Base-by-base conservation (phyloP, 2,888 invertebrate genomes). In the Laothoe populi region DNA sequence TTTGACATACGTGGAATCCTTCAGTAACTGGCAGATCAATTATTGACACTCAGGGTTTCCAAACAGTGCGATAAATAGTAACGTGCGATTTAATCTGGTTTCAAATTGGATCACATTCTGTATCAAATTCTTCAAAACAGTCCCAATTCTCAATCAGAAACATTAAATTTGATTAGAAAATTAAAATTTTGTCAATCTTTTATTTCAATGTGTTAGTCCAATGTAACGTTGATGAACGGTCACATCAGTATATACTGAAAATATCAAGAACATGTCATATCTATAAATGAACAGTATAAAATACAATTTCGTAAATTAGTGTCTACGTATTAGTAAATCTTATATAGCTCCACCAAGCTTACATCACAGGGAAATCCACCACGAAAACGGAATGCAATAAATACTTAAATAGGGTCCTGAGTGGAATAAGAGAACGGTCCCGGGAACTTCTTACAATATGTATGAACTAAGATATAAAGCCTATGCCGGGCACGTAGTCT, bases 381-480 rank as follows among this genome's bases (percentile, higher is more conserved):
- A 38, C 49, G 49, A 40, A 49, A 60, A 60, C 38, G 21, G 46
- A 35, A 46, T 38, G 60, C 38, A 35, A 48, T 23, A 60, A 46
- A 60, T 60, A 60, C 23, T 60, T 35, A 46, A 53, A 60, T 23
- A 38, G 46, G 38, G 38, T 48, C 60, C 60, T 60, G 60, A 48
- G 48, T 48, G 38, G 60, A 60, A 60, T 60, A 60, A 60, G 53
- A 60, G 60, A 60, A 49, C 40, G 60, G 38, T 60, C 40, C 24
- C 40, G 49, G 13, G 60, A 60, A 60, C 49, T 24, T 26, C 48
- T 60, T 60, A 60, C 60, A 24, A 24, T 60, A 38, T 40, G 24
- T 48, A 60, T 48, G 60, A 48, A 48, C 19, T 49, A 40, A n/a
- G n/a, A n/a, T n/a, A n/a, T n/a, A n/a, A n/a, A 42, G 23, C 11